phyloP scores from a whole-genome alignment of 2,113 vertebrate genomes.

The Polypterus bichir region DNA sequence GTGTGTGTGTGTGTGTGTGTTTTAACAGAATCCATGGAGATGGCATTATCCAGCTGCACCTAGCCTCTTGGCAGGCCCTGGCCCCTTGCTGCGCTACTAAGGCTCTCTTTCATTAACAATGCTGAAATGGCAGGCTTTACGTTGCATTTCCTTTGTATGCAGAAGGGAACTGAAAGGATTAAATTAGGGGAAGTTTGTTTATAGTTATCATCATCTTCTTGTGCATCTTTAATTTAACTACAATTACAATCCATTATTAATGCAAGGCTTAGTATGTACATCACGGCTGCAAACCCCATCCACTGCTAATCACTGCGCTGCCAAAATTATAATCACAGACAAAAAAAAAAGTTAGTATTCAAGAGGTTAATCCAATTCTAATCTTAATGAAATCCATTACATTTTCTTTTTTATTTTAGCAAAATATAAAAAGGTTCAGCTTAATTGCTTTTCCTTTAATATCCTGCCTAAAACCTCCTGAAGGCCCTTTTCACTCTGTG shows the following conservation, averaged over 20 bases:
- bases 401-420: slow-evolving; percentile 1
- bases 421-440: slow-evolving; percentile 2
- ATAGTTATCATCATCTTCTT: slow-evolving; percentile 5
- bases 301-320: slow-evolving; percentile 1
- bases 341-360: slow-evolving; percentile 4
- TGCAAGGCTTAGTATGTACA: slow-evolving; percentile 4
- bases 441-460: slow-evolving; percentile 5
- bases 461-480: slow-evolving; percentile 3
- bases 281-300: not conserved
- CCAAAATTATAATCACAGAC: not conserved
- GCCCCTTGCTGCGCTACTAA: too few relatives aligned
- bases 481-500: slow-evolving; percentile 1
- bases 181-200: slow-evolving; percentile 1
- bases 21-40: too few relatives aligned
- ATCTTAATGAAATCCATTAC: slow-evolving; percentile 9
- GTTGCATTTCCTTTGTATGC: not conserved
- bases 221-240: slow-evolving; percentile 3
- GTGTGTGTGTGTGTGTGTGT: too few relatives aligned
- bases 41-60: too few relatives aligned
- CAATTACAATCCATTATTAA: slow-evolving; percentile 9
- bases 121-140: too few relatives aligned
- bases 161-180: not conserved
- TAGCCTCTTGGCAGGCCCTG: too few relatives aligned
- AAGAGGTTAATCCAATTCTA: slow-evolving; percentile 8
- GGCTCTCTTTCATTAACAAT: too few relatives aligned